phyloP scores from a whole-genome alignment of 2,113 vertebrate species.

The Struthidea cinerea region DNA sequence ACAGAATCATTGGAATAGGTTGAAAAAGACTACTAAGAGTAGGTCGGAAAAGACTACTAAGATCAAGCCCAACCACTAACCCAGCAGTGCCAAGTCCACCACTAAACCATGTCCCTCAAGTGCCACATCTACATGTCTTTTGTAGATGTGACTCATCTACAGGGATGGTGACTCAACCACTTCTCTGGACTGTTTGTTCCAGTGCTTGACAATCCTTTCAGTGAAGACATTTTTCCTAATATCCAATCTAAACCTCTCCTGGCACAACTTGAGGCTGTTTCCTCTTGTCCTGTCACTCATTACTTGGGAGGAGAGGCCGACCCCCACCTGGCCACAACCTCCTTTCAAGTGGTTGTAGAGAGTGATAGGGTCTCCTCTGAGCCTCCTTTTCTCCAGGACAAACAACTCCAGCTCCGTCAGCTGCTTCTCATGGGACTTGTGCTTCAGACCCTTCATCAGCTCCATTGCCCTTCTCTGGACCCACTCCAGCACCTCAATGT shows the following conservation, averaged over 20 bases:
- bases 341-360: neutral
- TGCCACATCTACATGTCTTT: neutral
- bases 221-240: neutral
- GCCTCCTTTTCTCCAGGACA: neutral
- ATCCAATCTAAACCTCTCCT: neutral
- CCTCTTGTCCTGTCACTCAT: neutral
- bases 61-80: neutral
- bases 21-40: neutral
- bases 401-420: neutral
- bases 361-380: neutral
- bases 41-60: neutral
- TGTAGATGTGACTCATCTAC: no score
- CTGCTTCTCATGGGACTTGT: neutral
- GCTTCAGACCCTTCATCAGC: neutral
- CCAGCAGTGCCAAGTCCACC: neutral
- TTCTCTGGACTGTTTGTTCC: neutral
- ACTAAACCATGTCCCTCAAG: neutral
- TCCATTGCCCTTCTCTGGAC: neutral
- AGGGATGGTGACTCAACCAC: neutral
- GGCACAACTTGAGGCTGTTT: neutral
- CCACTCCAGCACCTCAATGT: neutral
- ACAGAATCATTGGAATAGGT: neutral
- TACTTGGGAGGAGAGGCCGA: neutral
- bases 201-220: neutral
- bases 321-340: neutral